Evolutionary conservation across 2,797 vertebrate genomes (phyloP).

Genomic region (Peromyscus attwateri): DNA sequence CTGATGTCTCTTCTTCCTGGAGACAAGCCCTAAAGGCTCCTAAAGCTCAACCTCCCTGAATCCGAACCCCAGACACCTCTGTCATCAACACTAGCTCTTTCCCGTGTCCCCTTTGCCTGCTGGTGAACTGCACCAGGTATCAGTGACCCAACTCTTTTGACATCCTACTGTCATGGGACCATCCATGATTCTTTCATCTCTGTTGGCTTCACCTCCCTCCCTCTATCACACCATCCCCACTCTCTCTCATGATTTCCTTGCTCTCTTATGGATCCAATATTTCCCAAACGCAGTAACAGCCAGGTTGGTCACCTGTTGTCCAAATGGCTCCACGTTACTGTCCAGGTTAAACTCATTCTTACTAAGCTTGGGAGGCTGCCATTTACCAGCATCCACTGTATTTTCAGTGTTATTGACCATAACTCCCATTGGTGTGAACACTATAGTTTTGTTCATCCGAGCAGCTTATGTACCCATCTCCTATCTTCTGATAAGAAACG

Average conservation of each 20-base stretch:
- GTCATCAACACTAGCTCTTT: not conserved
- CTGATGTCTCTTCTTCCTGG: not conserved
- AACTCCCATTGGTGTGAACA: not conserved
- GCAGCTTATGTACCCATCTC: not conserved
- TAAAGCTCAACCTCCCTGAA: not conserved
- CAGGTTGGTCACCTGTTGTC: not conserved
- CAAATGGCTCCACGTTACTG: not conserved
- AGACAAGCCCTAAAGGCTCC: not conserved
- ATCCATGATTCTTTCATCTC: not conserved
- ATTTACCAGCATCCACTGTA: not conserved
- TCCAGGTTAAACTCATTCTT: slow-evolving; percentile 20
- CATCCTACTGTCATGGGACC: accelerated
- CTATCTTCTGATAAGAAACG: not conserved
- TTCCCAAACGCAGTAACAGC: not conserved
- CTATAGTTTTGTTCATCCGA: not conserved
- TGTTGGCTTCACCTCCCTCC: not conserved
- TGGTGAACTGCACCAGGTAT: not conserved
- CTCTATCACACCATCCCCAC: too few species aligned
- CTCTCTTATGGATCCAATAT: not conserved
- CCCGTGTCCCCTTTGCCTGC: not conserved
- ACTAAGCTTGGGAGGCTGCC: not conserved
- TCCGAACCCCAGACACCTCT: not conserved
- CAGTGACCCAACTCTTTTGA: not conserved
- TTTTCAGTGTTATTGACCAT: not conserved
- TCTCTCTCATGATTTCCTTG: not conserved